A percentile compares a stretch with the other conserved stretches of the same genome.
phyloP scores from a whole-genome alignment of 2,113 vertebrate species.

The Channa argus region DNA sequence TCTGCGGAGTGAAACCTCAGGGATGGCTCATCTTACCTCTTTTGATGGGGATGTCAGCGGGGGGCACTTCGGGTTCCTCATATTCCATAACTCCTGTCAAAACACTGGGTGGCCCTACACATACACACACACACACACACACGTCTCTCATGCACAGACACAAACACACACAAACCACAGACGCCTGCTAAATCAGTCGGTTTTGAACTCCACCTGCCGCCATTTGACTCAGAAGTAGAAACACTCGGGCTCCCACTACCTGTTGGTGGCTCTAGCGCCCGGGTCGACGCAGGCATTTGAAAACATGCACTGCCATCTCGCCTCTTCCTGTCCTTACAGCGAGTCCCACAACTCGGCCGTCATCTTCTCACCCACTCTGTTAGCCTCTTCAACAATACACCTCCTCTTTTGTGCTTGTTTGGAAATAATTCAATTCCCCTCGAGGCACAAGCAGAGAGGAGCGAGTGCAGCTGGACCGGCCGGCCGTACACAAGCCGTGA shows the following conservation, averaged over 20 bases:
- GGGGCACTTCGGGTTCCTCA: conserved; percentile 72
- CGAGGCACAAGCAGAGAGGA: conserved; percentile 20
- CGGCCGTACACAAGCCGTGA: conserved; percentile 40
- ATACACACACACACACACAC: conserved; percentile 22
- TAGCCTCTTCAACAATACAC: conserved; percentile 2
- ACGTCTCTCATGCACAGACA: conserved; percentile 3
- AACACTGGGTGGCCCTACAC: conserved; percentile 49
- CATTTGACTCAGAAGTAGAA: neutral
- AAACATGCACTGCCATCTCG: conserved; percentile 73
- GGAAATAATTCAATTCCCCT: conserved; percentile 39
- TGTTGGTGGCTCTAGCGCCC: conserved; percentile 70
- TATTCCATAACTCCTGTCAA: conserved; percentile 81
- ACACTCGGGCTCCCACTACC: conserved; percentile 39
- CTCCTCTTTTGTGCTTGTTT: conserved; percentile 47
- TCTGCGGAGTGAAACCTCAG: neutral
- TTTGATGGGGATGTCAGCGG: conserved; percentile 59
- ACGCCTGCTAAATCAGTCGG: neutral
- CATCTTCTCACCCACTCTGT: conserved; percentile 18
- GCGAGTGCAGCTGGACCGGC: conserved; percentile 57
- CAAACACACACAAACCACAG: conserved; percentile 4
- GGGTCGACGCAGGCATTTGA: conserved; percentile 78
- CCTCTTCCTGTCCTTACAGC: conserved; percentile 24
- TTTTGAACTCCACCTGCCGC: conserved; percentile 5
- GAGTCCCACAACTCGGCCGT: conserved; percentile 22
- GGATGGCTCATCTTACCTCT: conserved; percentile 70